A percentile compares a stretch with the other conserved stretches of the same genome.
phyloP scores from a whole-genome alignment of 2,113 vertebrate genomes.

The Pachyramphus minor region DNA sequence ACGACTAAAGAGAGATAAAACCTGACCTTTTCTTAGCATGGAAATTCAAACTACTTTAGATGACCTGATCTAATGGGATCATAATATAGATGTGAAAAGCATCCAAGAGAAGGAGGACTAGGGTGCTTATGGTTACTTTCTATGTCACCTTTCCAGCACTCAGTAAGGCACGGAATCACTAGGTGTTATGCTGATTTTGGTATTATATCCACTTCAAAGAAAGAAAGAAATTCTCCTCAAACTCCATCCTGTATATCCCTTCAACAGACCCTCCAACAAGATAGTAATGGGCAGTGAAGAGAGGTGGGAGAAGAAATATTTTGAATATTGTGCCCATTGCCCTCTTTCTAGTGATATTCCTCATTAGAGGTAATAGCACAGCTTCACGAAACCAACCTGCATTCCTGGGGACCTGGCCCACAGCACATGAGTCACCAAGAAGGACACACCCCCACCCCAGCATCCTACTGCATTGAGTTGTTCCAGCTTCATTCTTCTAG shows the following conservation, averaged over 20 bases:
- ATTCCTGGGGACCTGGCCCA: background rate
- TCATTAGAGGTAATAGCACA: background rate
- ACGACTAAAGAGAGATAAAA: background rate
- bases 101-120: rapidly evolving
- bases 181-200: background rate
- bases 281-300: background rate
- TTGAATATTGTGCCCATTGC: rapidly evolving
- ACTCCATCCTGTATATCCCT: background rate
- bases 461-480: rapidly evolving
- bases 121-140: background rate
- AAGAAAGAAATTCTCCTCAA: background rate
- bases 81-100: background rate
- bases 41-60: background rate
- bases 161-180: background rate
- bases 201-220: background rate
- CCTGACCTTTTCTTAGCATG: background rate
- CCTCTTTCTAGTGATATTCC: background rate
- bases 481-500: background rate
- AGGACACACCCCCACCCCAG: background rate
- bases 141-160: background rate
- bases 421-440: background rate
- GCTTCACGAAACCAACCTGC: background rate
- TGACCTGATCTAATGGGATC: background rate
- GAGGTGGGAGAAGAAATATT: background rate
- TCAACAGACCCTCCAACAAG: background rate